Evolutionary conservation across 2,113 vertebrate genomes (phyloP).

Genomic region (Brienomyrus brachyistius): DNA sequence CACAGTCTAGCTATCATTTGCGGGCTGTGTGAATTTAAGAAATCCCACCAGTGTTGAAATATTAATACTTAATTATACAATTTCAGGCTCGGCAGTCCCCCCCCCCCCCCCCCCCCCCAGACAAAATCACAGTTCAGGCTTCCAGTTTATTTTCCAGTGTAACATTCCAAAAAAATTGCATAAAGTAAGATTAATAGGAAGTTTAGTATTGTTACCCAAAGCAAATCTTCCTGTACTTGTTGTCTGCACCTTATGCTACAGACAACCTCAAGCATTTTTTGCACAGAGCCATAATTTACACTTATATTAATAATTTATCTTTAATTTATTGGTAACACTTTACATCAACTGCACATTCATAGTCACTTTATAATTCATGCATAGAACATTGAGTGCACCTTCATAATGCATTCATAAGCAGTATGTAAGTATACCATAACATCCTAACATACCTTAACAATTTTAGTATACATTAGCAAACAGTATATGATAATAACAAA

Average conservation of each 20-base stretch:
- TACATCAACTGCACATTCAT: background rate
- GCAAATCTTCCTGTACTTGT: background rate
- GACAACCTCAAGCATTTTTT: background rate
- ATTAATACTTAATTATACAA: background rate
- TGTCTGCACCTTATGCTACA: background rate
- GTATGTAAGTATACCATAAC: background rate
- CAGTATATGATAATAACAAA: background rate
- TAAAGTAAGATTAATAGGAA: background rate
- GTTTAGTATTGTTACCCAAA: background rate
- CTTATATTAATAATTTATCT: background rate
- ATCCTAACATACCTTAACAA: background rate
- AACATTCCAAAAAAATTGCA: background rate
- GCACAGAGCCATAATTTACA: background rate
- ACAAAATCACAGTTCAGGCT: slow-evolving; percentile 6
- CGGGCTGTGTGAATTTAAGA: background rate
- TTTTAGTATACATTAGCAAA: background rate
- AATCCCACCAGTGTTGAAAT: background rate
- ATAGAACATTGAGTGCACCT: background rate
- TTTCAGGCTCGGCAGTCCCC: background rate
- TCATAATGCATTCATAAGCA: background rate
- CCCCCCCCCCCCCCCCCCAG: background rate
- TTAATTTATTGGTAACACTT: background rate
- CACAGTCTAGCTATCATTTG: background rate
- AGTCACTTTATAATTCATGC: background rate
- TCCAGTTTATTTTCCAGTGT: background rate